A percentile compares a stretch with the other conserved stretches of the same genome.
Conservation (phyloP, 2,888 invertebrate species). For the Azorinus chamasolen region DNA sequence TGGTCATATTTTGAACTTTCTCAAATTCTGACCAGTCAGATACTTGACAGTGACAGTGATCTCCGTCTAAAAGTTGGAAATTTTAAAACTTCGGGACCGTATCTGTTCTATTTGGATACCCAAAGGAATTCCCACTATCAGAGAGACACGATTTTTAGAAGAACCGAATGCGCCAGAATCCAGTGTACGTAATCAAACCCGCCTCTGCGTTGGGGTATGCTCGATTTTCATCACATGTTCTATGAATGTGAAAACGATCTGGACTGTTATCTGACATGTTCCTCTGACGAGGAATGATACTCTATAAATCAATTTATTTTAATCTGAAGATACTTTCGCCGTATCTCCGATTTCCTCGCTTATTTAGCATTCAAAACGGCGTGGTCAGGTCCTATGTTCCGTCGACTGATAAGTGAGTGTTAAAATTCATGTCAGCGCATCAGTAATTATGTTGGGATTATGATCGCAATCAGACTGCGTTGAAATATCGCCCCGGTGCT, state of each 20-base stretch:
- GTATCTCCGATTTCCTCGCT: slow-evolving; percentile 54
- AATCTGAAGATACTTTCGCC: slow-evolving; percentile 29
- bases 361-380: slow-evolving; percentile 61
- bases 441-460: slow-evolving; percentile 36
- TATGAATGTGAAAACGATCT: slow-evolving; percentile 10
- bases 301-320: slow-evolving; percentile 54
- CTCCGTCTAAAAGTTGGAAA: too few relatives aligned
- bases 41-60: too few relatives aligned
- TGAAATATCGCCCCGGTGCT: slow-evolving; percentile 5
- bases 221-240: slow-evolving; percentile 4
- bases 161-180: too few relatives aligned
- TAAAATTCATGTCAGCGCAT: slow-evolving; percentile 55
- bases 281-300: background rate
- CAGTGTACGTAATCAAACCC: too few relatives aligned
- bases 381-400: slow-evolving; percentile 34
- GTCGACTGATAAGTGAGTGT: slow-evolving; percentile 44
- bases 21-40: too few relatives aligned
- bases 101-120: too few relatives aligned
- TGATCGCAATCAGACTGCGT: slow-evolving; percentile 21
- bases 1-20: too few relatives aligned
- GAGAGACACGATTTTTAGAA: too few relatives aligned
- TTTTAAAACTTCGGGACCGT: too few relatives aligned
- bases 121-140: too few relatives aligned
- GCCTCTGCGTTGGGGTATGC: too few relatives aligned
- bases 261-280: slow-evolving; percentile 14